Conservation (phyloP, 2,113 vertebrate genomes). For the Meleagris gallopavo region DNA sequence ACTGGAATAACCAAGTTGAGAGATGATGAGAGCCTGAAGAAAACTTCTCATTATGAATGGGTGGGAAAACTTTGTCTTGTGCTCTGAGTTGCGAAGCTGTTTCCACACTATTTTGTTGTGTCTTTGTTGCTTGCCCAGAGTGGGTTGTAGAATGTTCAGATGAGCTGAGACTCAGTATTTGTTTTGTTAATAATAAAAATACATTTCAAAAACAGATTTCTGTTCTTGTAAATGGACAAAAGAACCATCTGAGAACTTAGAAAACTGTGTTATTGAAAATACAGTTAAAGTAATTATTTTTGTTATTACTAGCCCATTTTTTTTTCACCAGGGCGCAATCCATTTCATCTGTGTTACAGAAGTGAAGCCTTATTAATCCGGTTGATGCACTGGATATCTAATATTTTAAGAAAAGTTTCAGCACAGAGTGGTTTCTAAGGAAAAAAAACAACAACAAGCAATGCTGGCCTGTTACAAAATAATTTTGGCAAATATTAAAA, state of each 20-base stretch:
- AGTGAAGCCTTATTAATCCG: slow-evolving; percentile 80
- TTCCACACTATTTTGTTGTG: neutral
- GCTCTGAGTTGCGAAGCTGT: neutral
- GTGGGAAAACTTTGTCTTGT: neutral
- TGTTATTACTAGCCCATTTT: neutral
- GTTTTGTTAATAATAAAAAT: neutral
- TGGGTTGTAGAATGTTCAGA: neutral
- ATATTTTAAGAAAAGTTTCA: slow-evolving; percentile 78
- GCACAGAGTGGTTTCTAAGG: slow-evolving; percentile 58
- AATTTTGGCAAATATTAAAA: slow-evolving; percentile 79
- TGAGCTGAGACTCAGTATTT: neutral
- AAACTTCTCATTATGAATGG: neutral
- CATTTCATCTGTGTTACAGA: slow-evolving; percentile 71
- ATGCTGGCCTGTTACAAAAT: slow-evolving; percentile 74
- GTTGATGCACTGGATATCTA: slow-evolving; percentile 74
- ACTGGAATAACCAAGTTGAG: neutral
- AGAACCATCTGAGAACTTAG: neutral
- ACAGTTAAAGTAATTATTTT: neutral
- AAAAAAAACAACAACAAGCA: slow-evolving; percentile 45
- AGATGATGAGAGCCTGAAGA: neutral
- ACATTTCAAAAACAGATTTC: neutral
- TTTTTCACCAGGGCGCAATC: neutral
- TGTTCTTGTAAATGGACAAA: neutral
- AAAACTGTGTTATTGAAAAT: neutral
- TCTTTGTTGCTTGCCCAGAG: neutral